A percentile compares a stretch with the other conserved stretches of the same genome.
These are phyloP conservation scores for Circaetus gallicus DNA, from an alignment of 2,113 vertebrate genomes.

Conservation along the genomic window DNA sequence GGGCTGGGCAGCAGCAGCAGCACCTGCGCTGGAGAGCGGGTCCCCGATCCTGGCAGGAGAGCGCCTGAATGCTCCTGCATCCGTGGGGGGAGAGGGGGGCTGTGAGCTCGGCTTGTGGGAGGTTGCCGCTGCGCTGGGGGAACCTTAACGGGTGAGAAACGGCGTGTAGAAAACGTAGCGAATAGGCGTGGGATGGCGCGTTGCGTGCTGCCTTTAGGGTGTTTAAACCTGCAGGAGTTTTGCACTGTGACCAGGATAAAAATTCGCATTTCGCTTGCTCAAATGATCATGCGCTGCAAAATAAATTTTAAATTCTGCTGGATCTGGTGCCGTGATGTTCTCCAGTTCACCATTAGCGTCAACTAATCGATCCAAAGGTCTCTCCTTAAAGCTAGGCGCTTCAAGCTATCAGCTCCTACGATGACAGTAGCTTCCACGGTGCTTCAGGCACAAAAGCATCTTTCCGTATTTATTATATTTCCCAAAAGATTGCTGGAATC, in stretches of 20 bases:
- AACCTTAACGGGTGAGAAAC: accelerated
- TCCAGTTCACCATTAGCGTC: background rate
- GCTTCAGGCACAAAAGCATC: background rate
- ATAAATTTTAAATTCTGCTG: background rate
- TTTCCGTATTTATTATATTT: background rate
- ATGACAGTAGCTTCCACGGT: background rate
- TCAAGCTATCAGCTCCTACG: background rate
- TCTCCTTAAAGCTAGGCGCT: background rate
- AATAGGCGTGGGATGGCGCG: background rate
- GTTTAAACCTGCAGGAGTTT: background rate
- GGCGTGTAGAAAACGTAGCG: background rate
- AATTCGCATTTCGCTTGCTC: background rate
- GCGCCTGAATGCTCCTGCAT: background rate
- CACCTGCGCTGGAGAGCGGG: background rate
- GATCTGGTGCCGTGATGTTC: background rate
- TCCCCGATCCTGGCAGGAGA: background rate
- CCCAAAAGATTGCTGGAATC: background rate
- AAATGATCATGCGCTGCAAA: accelerated
- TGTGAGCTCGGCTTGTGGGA: background rate
- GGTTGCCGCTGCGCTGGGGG: background rate
- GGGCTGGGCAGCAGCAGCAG: background rate
- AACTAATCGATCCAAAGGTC: background rate
- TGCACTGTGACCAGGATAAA: no score
- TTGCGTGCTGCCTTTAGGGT: background rate
- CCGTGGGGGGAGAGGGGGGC: background rate